A percentile compares a stretch with the other conserved stretches of the same genome.
These are phyloP conservation scores for Aspidoscelis tigris DNA, from an alignment of 2,113 vertebrate species.

Conservation along the genomic window DNA sequence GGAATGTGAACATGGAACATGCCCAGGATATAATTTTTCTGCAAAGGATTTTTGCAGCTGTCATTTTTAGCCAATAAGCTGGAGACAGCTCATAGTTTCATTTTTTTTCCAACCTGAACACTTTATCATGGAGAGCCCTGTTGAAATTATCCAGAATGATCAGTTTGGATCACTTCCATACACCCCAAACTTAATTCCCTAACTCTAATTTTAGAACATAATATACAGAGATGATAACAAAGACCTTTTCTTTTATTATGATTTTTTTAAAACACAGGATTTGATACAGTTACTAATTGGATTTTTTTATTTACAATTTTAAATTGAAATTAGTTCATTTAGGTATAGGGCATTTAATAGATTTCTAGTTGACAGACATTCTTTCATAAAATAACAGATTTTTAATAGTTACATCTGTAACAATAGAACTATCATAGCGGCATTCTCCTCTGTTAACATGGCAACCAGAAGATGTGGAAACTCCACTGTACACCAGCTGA, in stretches of 20 bases:
- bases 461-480: background rate
- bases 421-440: background rate
- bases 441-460: background rate
- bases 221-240: background rate
- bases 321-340: background rate
- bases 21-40: conserved; percentile 5
- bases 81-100: background rate
- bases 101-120: background rate
- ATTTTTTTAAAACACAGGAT: too few relatives aligned
- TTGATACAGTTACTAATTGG: too few relatives aligned
- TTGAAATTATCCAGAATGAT: background rate
- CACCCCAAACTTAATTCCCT: background rate
- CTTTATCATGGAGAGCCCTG: background rate
- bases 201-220: too few relatives aligned
- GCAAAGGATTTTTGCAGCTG: conserved; percentile 6
- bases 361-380: background rate
- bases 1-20: conserved; percentile 8
- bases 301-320: too few relatives aligned
- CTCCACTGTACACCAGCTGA: background rate
- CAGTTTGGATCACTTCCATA: background rate
- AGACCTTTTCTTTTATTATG: background rate
- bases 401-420: too few relatives aligned
- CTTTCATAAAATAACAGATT: background rate
- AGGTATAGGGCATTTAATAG: background rate
- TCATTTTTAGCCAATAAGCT: background rate